A percentile compares a stretch with the other conserved stretches of the same genome.
Evolutionary conservation across 2,797 vertebrate genomes (phyloP).

Genomic region (Microhierax caerulescens): DNA sequence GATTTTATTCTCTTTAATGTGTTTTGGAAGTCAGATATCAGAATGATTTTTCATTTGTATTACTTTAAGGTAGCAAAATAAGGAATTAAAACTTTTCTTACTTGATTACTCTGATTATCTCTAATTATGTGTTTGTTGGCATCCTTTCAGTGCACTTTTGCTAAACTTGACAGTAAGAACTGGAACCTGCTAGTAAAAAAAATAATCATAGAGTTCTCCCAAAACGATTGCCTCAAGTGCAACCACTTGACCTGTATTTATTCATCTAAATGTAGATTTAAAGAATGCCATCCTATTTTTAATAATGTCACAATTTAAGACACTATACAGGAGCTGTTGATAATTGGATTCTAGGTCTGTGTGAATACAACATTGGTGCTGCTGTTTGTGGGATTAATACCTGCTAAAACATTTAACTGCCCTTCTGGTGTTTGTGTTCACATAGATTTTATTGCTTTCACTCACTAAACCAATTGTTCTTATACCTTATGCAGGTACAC

Average conservation of each 20-base stretch:
- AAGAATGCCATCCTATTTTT: background rate
- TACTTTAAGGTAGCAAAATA: background rate
- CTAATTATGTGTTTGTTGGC: background rate
- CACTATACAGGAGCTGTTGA: background rate
- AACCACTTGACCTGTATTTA: background rate
- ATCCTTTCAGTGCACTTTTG: background rate
- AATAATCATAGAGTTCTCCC: background rate
- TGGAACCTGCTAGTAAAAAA: background rate
- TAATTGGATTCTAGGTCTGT: background rate
- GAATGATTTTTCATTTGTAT: background rate
- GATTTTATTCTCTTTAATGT: background rate
- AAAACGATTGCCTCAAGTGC: background rate
- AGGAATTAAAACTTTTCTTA: background rate
- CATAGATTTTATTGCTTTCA: background rate
- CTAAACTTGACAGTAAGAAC: background rate
- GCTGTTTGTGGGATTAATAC: background rate
- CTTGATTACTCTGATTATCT: background rate
- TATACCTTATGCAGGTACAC: background rate
- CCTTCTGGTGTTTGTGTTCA: background rate
- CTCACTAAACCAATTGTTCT: background rate
- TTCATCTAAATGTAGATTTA: constrained; percentile 32
- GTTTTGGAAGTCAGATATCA: background rate
- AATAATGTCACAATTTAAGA: background rate
- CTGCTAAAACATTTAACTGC: background rate
- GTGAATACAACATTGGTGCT: background rate